These are phyloP conservation scores for Platynereis dumerilii DNA, from an alignment of 2,888 invertebrate species.

Conservation along the genomic window DNA sequence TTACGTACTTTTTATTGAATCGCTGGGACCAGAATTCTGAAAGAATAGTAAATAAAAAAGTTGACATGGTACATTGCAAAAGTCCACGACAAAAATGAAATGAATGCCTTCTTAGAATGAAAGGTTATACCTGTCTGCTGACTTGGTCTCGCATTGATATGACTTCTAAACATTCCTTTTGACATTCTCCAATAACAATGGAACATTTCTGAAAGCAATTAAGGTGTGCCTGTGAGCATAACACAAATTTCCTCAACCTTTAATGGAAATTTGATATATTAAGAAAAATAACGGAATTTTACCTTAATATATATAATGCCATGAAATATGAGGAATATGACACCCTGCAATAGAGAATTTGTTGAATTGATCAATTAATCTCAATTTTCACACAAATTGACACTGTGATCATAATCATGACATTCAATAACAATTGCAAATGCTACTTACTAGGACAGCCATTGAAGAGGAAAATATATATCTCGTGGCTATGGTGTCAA, in stretches of 20 bases:
- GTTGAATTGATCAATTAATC: not conserved
- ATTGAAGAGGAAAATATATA: not conserved
- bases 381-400: too few species aligned
- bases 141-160: not conserved
- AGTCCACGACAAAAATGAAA: too few species aligned
- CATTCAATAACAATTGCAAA: too few species aligned
- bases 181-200: not conserved
- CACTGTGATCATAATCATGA: too few species aligned
- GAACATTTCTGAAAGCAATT: conserved; percentile 2
- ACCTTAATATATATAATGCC: not conserved
- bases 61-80: too few species aligned
- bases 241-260: too few species aligned
- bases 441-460: not conserved
- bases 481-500: not conserved
- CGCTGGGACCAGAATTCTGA: too few species aligned
- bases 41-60: too few species aligned
- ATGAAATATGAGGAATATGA: conserved; percentile 6
- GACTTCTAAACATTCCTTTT: not conserved
- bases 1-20: too few species aligned
- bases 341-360: not conserved
- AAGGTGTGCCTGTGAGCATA: too few species aligned
- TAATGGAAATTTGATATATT: not conserved
- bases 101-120: too few species aligned
- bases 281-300: not conserved
- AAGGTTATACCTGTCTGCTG: not conserved